phyloP scores from a whole-genome alignment of 2,888 invertebrate species.

The Ectropis crepuscularia region DNA sequence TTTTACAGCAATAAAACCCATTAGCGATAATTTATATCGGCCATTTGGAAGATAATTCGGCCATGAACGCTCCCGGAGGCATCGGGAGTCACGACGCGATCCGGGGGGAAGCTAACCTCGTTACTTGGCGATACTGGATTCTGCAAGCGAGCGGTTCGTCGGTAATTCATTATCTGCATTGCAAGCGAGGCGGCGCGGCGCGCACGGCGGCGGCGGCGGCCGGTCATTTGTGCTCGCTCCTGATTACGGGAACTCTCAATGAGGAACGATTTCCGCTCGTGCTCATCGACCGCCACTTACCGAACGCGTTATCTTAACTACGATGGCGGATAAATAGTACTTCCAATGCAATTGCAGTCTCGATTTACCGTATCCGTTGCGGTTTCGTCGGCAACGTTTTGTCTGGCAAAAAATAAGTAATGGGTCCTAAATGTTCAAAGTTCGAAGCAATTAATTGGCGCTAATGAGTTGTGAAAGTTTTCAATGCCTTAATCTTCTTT shows the following conservation, averaged over 20 bases:
- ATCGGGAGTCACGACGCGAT: conserved; percentile 70
- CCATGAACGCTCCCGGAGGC: conserved; percentile 74
- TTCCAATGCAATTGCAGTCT: conserved; percentile 53
- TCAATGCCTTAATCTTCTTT: neutral
- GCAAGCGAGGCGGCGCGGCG: conserved; percentile 53
- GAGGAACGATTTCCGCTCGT: conserved; percentile 67
- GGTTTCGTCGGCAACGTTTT: conserved; percentile 40
- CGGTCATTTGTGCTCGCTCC: conserved; percentile 68
- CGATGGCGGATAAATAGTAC: conserved; percentile 53
- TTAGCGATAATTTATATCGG: conserved; percentile 73
- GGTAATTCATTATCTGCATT: conserved; percentile 76
- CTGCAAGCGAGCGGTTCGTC: conserved; percentile 74
- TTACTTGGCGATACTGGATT: conserved; percentile 74
- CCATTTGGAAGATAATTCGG: conserved; percentile 74
- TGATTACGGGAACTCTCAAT: conserved; percentile 73
- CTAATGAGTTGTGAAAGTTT: conserved; percentile 44
- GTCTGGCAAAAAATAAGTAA: conserved; percentile 38
- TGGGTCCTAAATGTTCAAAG: conserved; percentile 32
- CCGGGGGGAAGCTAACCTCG: conserved; percentile 65
- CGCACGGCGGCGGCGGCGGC: conserved; percentile 38
- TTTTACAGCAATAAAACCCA: conserved; percentile 71
- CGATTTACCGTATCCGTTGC: conserved; percentile 57
- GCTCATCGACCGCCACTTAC: conserved; percentile 64
- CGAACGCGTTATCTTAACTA: conserved; percentile 60
- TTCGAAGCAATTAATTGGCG: conserved; percentile 38